Evolutionary conservation across 2,888 invertebrate genomes (phyloP), one percentile per base, ranked within the genome.

Genomic region (Caenorhabditis imperialis): DNA sequence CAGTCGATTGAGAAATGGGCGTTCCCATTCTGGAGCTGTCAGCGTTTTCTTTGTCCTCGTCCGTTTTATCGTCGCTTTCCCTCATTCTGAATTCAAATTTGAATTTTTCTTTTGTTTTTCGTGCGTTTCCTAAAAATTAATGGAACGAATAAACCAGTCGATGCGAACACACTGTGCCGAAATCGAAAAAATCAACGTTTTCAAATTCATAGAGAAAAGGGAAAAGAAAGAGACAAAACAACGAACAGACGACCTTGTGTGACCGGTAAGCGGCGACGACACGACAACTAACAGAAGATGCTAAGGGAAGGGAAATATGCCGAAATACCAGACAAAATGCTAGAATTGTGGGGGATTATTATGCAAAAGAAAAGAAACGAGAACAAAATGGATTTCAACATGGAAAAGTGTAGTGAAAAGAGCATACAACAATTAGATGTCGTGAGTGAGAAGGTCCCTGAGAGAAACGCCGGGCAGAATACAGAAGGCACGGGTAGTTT

Each of bases 1-100:
- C 55, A 2, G 73, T 73, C 10, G 65, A 72, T 20, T 72, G 48
- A 2, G 72, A 53, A 53, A 73, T 42, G 5, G 72, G 67, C n/a
- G 65, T 73, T 1, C 61, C 61, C 0, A 45, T 45, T 54, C 73
- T 40, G 14, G 65, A 65, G 44, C 67, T 67, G 6, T 71, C 71
- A 27, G 61, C 18, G 45, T 73, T 73, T 57, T 71, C 71, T 25
- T 71, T 71, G 38, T 71, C 58, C 27, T 58, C 65, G 8, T 73
- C 63, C 14, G 30, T 27, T 3, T 27, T 4, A 12, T 71, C 71
- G 6, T 58, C 62, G 4, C 45, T 44, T 47, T 72, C 45, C 38
- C 44, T 65, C 50, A n/a, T 40, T 55, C 48, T 57, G 40, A 45
- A 20, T 14, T 50, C 22, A 18, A 23, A 10, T 22, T 27, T n/a